Evolutionary conservation across 2,888 invertebrate species (phyloP), one percentile per base, ranked within the genome.

Genomic region (Drosophila setosimentum): DNA sequence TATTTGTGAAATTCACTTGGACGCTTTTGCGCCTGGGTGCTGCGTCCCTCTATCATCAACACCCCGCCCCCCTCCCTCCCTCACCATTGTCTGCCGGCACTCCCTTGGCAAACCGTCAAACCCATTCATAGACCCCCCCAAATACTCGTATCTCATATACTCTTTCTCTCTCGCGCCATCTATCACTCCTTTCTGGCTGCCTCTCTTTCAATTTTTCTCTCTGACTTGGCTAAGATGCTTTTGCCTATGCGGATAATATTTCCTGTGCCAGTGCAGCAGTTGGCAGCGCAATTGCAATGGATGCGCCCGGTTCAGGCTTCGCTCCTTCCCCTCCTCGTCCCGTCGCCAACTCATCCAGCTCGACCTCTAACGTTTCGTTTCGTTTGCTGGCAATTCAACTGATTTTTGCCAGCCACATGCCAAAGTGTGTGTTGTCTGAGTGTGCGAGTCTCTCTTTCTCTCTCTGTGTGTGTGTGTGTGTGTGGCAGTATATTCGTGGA

Each of bases 181-280:
- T 45, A 45, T 45, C 45, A 45, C 45, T 45, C 45, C 24, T 51
- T 21, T 11, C 11, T 42, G 11, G 10, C 50, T 24, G 49, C 18
- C 18, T 61, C 50, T 67, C 37, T 54, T 45, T 45, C 2, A 24
- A 62, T 71, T 67, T 66, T 75, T 63, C 67, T 16, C 78, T 64
- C 63, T 66, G 68, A 74, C 68, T 72, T 71, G 80, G 80, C 72
- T 73, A 69, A 82, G 80, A 80, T 73, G 72, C 85, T 81, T 81
- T 76, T 89, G 87, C 77, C 89, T 89, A 84, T 87, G 87, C 89
- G 80, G 89, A 89, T 87, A 87, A 89, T 87, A 89, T 89, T 84
- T 87, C 87, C 89, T 87, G 87, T 84, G 89, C 75, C 85, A 89
- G 83, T 82, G 87, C 83, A 85, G 80, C 85, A 88, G 86, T 87